Conservation (phyloP, 2,113 vertebrate species). For the human region DNA sequence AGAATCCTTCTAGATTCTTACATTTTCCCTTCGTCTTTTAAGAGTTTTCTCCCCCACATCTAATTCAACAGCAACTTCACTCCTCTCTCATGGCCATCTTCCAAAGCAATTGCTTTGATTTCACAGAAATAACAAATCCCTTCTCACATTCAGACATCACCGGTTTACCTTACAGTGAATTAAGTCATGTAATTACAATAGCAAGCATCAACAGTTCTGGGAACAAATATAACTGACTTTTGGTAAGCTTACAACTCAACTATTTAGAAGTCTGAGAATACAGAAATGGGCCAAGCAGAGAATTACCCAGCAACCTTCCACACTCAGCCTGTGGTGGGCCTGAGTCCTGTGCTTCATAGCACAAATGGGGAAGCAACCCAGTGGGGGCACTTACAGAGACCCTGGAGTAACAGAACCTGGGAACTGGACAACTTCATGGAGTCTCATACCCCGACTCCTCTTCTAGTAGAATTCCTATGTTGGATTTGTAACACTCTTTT, state of each 20-base stretch:
- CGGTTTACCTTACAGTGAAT: neutral
- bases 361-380: neutral
- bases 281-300: neutral
- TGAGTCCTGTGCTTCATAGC: rapidly evolving
- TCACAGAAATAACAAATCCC: neutral
- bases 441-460: neutral
- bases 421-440: neutral
- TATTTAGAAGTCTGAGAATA: neutral
- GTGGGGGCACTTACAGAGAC: neutral
- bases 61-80: neutral
- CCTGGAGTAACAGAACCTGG: neutral
- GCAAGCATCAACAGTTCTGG: neutral
- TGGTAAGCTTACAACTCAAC: neutral
- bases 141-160: neutral
- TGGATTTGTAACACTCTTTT: neutral
- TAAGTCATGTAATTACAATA: neutral
- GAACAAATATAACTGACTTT: neutral
- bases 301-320: too few relatives aligned
- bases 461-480: neutral
- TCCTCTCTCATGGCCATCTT: neutral
- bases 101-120: neutral
- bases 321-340: neutral
- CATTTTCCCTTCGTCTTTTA: neutral
- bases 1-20: neutral
- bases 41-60: neutral